phyloP scores from a whole-genome alignment of 2,113 vertebrate genomes.

The Tympanuchus pallidicinctus region DNA sequence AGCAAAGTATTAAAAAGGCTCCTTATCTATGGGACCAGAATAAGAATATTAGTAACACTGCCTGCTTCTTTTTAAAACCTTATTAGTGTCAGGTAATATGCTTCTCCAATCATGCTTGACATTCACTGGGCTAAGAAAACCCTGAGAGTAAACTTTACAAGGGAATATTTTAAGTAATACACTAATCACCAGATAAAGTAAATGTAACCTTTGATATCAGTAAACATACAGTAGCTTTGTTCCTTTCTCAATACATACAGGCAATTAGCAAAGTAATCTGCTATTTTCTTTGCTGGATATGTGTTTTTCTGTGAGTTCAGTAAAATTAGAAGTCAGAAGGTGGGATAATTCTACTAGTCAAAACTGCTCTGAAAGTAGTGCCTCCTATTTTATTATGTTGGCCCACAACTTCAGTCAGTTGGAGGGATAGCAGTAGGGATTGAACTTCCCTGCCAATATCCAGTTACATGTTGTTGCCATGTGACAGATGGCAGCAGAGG shows the following conservation, averaged over 20 bases:
- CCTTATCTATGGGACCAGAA: slow-evolving; percentile 74
- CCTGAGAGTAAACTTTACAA: slow-evolving; percentile 50
- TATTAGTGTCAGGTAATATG: slow-evolving; percentile 65
- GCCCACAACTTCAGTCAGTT: background rate
- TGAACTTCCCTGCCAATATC: background rate
- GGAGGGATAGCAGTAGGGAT: background rate
- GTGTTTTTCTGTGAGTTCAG: background rate
- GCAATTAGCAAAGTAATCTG: background rate
- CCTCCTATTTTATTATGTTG: background rate
- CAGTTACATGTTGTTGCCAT: too few species aligned
- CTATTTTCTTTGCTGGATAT: background rate
- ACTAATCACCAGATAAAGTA: background rate
- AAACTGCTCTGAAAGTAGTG: background rate
- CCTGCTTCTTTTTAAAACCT: slow-evolving; percentile 68
- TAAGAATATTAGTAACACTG: slow-evolving; percentile 68
- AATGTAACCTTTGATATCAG: background rate
- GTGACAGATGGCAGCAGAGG: too few species aligned
- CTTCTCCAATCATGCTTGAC: slow-evolving; percentile 51
- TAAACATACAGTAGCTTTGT: background rate
- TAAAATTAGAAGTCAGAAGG: background rate
- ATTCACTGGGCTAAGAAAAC: slow-evolving; percentile 17
- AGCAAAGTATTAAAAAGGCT: slow-evolving; percentile 66
- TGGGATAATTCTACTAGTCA: background rate
- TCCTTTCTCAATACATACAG: background rate
- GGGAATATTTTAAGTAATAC: slow-evolving; percentile 23